These are phyloP conservation scores for Magallana angulata DNA, from an alignment of 1,140 invertebrate genomes.

Conservation along the genomic window DNA sequence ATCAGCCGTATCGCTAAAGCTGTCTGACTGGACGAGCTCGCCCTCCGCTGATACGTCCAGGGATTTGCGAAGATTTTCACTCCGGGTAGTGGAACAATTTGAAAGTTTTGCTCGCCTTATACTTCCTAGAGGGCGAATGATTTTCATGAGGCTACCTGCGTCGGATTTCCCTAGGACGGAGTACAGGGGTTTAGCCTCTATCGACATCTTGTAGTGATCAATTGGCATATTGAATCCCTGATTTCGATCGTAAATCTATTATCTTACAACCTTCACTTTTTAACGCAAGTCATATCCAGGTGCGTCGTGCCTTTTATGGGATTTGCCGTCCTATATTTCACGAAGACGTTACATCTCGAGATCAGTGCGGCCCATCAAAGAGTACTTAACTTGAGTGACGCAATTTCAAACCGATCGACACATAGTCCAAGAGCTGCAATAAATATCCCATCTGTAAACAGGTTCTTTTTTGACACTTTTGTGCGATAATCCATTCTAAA, in stretches of 20 bases:
- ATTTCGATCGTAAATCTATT: slow-evolving; percentile 32
- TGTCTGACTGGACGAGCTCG: slow-evolving; percentile 7
- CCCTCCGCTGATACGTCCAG: not conserved
- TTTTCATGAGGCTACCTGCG: slow-evolving; percentile 27
- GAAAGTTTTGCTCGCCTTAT: slow-evolving; percentile 22
- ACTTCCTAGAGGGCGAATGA: slow-evolving; percentile 33
- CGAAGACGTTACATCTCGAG: not conserved
- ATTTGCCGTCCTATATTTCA: not conserved
- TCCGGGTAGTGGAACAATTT: not conserved
- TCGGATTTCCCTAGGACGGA: slow-evolving; percentile 34
- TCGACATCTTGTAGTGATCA: slow-evolving; percentile 42
- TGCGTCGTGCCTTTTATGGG: not conserved
- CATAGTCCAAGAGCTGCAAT: not conserved
- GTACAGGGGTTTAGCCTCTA: slow-evolving; percentile 36
- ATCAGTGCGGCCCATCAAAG: not conserved
- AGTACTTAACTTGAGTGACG: slow-evolving; percentile 6
- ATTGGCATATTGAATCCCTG: slow-evolving; percentile 35
- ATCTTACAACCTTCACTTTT: slow-evolving; percentile 28
- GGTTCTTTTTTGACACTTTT: not conserved
- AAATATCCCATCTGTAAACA: slow-evolving; percentile 6
- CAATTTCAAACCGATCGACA: not conserved
- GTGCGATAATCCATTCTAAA: not conserved
- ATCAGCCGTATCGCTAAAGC: not conserved
- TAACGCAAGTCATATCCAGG: slow-evolving; percentile 23
- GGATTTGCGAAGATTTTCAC: slow-evolving; percentile 22